Evolutionary conservation across 1,140 invertebrate species (phyloP).

Genomic region (Megalopta genalis): DNA sequence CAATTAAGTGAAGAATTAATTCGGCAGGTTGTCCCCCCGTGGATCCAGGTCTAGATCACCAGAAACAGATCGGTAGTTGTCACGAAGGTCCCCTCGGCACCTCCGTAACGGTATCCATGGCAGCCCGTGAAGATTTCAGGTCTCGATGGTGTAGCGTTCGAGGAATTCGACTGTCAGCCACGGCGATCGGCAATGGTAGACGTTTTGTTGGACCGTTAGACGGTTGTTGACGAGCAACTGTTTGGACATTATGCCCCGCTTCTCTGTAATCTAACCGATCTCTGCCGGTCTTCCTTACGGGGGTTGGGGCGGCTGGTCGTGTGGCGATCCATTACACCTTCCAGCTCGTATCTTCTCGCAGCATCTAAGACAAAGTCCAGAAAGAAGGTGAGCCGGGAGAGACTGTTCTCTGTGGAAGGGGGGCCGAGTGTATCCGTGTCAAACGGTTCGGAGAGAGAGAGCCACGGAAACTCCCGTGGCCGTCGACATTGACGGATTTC

Average conservation of each 20-base stretch:
- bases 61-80: not conserved
- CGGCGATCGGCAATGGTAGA: constrained; percentile 51
- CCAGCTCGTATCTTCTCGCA: constrained; percentile 64
- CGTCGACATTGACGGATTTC: constrained; percentile 69
- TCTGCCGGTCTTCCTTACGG: constrained; percentile 56
- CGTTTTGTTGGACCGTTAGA: constrained; percentile 64
- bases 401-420: not conserved
- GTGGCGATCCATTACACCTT: constrained; percentile 74
- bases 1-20: no score
- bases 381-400: constrained; percentile 32
- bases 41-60: not conserved
- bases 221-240: constrained; percentile 69
- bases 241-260: constrained; percentile 72
- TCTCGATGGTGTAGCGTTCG: constrained; percentile 47
- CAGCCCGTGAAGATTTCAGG: constrained; percentile 44
- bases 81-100: not conserved
- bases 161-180: constrained; percentile 57
- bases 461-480: constrained; percentile 43
- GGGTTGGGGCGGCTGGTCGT: constrained; percentile 58
- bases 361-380: constrained; percentile 69
- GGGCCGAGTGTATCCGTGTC: constrained; percentile 49
- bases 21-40: no score
- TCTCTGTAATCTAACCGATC: constrained; percentile 74
- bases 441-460: constrained; percentile 12
- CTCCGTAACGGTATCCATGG: constrained; percentile 16